Evolutionary conservation across 30 jellyfish, hydroid and myxozoan species (phyloP).

Genomic region (Cassiopea andromeda): DNA sequence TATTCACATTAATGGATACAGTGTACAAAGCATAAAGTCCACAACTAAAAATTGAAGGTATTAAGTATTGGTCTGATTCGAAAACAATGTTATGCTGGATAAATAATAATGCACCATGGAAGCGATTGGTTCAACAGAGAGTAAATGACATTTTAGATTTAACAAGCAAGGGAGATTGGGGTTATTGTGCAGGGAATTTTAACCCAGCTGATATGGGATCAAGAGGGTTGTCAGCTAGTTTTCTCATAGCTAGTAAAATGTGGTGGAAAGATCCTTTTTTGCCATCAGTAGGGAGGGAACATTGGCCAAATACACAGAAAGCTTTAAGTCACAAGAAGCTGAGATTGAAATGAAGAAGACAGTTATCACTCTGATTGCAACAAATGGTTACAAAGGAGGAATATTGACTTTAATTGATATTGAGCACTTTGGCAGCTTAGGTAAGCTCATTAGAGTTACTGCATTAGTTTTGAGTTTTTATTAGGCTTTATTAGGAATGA

Average conservation of each 20-base stretch:
- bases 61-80: not conserved
- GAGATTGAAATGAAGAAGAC: constrained; percentile 24
- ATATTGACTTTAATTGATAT: constrained; percentile 14
- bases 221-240: constrained; percentile 44
- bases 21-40: constrained; percentile 47
- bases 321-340: constrained; percentile 13
- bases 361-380: constrained; percentile 3
- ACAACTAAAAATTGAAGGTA: constrained; percentile 14
- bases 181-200: constrained; percentile 10
- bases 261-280: constrained; percentile 63
- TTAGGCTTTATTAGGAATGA: constrained; percentile 2
- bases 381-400: not conserved
- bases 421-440: constrained; percentile 22
- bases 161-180: constrained; percentile 33
- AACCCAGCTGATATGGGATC: constrained; percentile 38
- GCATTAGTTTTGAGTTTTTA: constrained; percentile 13
- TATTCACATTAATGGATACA: constrained; percentile 33
- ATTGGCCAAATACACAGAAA: constrained; percentile 27
- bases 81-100: constrained; percentile 43
- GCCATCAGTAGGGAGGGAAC: constrained; percentile 19
- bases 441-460: constrained; percentile 32
- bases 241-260: constrained; percentile 3
- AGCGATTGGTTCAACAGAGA: constrained; percentile 51
- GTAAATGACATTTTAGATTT: constrained; percentile 32
- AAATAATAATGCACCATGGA: constrained; percentile 4